Conservation (phyloP, 2,797 vertebrate species). For the Glossophaga mutica region DNA sequence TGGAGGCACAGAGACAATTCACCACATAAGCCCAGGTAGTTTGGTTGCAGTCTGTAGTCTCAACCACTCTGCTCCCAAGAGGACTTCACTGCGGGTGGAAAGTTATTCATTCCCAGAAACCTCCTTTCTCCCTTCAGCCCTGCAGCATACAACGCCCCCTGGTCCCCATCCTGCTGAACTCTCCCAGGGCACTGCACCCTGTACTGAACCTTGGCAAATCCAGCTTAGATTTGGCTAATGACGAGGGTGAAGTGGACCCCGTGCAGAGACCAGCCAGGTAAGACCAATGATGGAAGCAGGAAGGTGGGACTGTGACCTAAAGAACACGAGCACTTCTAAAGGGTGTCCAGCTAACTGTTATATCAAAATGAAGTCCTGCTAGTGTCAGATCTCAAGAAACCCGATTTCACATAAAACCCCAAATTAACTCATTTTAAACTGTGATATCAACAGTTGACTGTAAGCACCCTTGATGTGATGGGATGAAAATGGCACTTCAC, state of each 20-base stretch:
- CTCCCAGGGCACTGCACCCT: background rate
- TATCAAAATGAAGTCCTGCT: background rate
- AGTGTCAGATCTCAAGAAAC: background rate
- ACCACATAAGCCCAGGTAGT: background rate
- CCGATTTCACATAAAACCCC: constrained; percentile 4
- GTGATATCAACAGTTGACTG: background rate
- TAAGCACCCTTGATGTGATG: background rate
- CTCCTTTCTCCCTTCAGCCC: background rate
- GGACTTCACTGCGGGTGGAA: background rate
- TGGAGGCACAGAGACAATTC: background rate
- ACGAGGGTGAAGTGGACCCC: background rate
- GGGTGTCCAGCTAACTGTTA: background rate
- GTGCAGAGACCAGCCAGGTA: background rate
- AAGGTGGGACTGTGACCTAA: background rate
- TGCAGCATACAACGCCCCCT: background rate
- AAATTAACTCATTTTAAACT: background rate
- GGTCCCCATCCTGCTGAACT: background rate
- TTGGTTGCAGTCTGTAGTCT: background rate
- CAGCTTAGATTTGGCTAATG: background rate
- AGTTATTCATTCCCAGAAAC: background rate
- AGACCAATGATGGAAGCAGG: background rate
- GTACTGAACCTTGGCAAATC: background rate
- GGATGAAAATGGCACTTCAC: background rate
- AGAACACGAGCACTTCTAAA: background rate
- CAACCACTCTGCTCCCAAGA: background rate